These are phyloP conservation scores for Narcine bancroftii DNA, from an alignment of 2,113 vertebrate genomes.

Conservation along the genomic window DNA sequence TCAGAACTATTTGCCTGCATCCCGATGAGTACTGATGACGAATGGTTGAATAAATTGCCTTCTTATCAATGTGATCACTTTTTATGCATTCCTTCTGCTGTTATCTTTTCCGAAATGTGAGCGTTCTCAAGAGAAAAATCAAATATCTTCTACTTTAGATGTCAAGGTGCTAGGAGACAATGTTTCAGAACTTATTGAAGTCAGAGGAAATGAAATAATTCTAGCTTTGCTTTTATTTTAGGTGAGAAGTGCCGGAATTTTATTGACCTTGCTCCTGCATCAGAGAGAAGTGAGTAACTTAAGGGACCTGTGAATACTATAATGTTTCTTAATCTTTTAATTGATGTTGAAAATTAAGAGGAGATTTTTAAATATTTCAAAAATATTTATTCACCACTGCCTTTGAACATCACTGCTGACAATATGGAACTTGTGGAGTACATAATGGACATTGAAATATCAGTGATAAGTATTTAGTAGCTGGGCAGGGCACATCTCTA, in stretches of 20 bases:
- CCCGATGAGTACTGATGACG: background rate
- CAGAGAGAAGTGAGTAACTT: slow-evolving; percentile 82
- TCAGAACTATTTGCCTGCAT: background rate
- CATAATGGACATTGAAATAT: background rate
- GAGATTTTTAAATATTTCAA: background rate
- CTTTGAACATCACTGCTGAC: background rate
- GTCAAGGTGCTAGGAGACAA: background rate
- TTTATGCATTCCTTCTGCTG: background rate
- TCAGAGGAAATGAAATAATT: slow-evolving; percentile 28
- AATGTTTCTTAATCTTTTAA: background rate
- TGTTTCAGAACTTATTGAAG: background rate
- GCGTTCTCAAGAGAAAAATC: background rate
- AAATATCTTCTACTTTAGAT: background rate
- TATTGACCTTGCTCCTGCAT: slow-evolving; percentile 93
- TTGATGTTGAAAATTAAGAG: background rate
- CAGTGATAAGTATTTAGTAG: background rate
- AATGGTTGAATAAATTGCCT: background rate
- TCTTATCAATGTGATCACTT: background rate
- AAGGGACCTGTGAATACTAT: background rate
- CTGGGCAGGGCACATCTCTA: no score
- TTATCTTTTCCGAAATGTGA: background rate
- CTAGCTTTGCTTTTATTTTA: slow-evolving; percentile 53
- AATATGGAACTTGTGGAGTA: background rate
- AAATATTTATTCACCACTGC: background rate
- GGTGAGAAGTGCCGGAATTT: slow-evolving; percentile 96